Percentiles rank a stretch among this genome's conserved stretches.
These are phyloP conservation scores for Silurus glanis DNA, from an alignment of 2,113 vertebrate genomes.

Conservation along the genomic window DNA sequence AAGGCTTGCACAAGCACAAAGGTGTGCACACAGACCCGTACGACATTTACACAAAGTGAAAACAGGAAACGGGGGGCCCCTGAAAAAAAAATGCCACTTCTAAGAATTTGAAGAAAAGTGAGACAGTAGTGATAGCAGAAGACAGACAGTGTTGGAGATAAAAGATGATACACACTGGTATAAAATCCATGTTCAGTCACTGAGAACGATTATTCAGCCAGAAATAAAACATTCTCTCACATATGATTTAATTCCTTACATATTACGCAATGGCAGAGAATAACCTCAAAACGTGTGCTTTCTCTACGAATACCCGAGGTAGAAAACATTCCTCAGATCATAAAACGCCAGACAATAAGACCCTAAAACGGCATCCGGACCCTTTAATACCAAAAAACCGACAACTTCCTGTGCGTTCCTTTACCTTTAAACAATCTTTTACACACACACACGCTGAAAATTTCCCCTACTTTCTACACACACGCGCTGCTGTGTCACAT, in stretches of 20 bases:
- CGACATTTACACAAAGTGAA: slow-evolving; percentile 28
- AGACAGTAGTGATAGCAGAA: not conserved
- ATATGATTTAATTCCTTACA: not conserved
- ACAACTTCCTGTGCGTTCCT: slow-evolving; percentile 63
- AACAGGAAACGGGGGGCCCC: slow-evolving; percentile 44
- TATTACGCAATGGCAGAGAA: not conserved
- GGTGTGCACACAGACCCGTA: not conserved
- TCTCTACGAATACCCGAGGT: not conserved
- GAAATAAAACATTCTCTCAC: not conserved
- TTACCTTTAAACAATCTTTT: slow-evolving; percentile 36
- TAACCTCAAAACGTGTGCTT: not conserved
- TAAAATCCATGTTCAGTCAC: not conserved
- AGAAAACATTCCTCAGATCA: not conserved
- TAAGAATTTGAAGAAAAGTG: slow-evolving; percentile 19
- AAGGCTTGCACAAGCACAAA: not conserved
- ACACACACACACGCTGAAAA: slow-evolving; percentile 17
- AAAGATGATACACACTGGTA: not conserved
- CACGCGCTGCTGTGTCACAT: slow-evolving; percentile 61
- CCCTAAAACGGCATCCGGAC: not conserved
- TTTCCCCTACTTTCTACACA: slow-evolving; percentile 44
- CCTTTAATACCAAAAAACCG: slow-evolving; percentile 43
- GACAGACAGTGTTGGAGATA: not conserved
- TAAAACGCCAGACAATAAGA: not conserved
- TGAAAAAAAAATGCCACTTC: not conserved
- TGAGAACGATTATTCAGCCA: not conserved